Evolutionary conservation across 92 coral and sea anemone genomes (phyloP), one percentile per base, ranked within the genome.

Genomic region (Hydrozoanthus gracilis): DNA sequence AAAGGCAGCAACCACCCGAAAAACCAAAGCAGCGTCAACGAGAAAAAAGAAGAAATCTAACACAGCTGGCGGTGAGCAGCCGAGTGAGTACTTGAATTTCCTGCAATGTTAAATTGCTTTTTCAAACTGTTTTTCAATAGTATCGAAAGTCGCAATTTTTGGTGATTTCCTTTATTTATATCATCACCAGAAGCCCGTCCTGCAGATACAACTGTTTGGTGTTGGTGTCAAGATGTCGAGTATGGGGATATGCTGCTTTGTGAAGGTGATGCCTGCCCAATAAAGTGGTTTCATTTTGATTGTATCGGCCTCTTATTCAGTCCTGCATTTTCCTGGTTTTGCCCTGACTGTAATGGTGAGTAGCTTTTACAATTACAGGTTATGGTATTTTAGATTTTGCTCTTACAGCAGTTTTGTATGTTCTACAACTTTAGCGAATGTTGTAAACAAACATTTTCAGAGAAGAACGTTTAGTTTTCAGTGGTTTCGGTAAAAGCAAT

Each of bases 341-440:
- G 91, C 82, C 91, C 91, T 60, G 91, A 89, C 72, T 89, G 91
- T 73, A 69, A 84, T 27, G 91, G 91, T 82, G 61, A 14, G 77
- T 72, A 49, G 51, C 54, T 72, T 47, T 47, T 47, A 72, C 55
- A 82, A 68, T 82, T 82, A 82, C 86, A 82, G 87, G 68, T 83
- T 83, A 83, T n/a, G 87, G 87, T 83, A 83, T 83, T 83, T 83
- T 83, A 82, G 86, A 82, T 82, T 82, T 82, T 82, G 86, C 86
- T 82, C 86, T 82, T 82, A 82, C 86, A 82, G 76, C 86, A 82
- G 86, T 82, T 82, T 82, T 82, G 86, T 76, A 82, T 82, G 86
- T 82, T 82, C 74, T 82, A 82, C 86, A 82, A 82, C 86, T 82
- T 78, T 82, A 82, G 86, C 86, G 75, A 82, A 82, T 82, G 86